Percentiles rank a stretch among this genome's conserved stretches.
Conservation (phyloP, 2,888 invertebrate genomes). For the Eupeodes luniger region DNA sequence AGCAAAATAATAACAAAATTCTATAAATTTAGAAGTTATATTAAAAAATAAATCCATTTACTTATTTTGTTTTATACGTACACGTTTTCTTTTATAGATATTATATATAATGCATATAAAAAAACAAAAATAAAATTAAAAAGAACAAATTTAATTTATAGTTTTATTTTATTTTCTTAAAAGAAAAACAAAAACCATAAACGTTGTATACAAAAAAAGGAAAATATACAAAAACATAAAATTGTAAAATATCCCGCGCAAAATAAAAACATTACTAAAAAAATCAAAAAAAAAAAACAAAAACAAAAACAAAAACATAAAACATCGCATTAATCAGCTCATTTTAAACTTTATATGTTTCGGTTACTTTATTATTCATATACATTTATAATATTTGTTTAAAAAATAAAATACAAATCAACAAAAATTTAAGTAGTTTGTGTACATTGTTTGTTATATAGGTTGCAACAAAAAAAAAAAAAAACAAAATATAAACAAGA, state of each 20-base stretch:
- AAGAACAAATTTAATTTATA: slow-evolving; percentile 55
- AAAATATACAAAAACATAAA: neutral
- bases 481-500: neutral
- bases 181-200: neutral
- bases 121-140: slow-evolving; percentile 46
- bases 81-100: slow-evolving; percentile 65
- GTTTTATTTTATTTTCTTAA: slow-evolving; percentile 37
- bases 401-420: slow-evolving; percentile 42
- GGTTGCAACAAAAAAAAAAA: slow-evolving; percentile 64
- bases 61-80: slow-evolving; percentile 70
- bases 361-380: slow-evolving; percentile 53
- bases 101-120: slow-evolving; percentile 64
- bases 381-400: slow-evolving; percentile 57
- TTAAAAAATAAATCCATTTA: slow-evolving; percentile 26
- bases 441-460: slow-evolving; percentile 76
- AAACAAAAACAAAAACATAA: neutral
- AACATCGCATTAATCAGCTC: slow-evolving; percentile 43
- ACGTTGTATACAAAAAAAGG: slow-evolving; percentile 3
- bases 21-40: slow-evolving; percentile 55
- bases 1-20: slow-evolving; percentile 14
- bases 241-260: slow-evolving; percentile 23
- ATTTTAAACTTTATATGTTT: slow-evolving; percentile 55
- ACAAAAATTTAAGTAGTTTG: slow-evolving; percentile 54
- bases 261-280: slow-evolving; percentile 2
- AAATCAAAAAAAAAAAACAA: too few relatives aligned